These are phyloP conservation scores for Phocoena sinus DNA, from an alignment of 2,113 vertebrate species.

Conservation along the genomic window DNA sequence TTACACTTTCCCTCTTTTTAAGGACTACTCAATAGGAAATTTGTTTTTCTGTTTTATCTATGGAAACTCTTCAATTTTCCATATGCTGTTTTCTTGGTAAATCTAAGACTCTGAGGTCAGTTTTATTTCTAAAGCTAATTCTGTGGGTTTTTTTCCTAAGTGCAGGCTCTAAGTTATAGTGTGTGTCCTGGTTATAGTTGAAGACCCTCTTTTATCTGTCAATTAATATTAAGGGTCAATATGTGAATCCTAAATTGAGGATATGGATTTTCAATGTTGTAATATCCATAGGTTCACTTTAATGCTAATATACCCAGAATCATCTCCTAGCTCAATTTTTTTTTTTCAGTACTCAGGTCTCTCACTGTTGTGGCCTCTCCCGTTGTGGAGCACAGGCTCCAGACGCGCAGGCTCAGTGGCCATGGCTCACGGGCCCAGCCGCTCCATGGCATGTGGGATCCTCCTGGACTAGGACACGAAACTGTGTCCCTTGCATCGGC, in stretches of 20 bases:
- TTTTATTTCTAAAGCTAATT: neutral
- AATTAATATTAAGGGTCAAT: neutral
- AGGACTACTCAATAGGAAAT: neutral
- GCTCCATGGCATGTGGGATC: too few species aligned
- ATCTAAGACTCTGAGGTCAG: neutral
- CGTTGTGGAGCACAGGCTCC: too few species aligned
- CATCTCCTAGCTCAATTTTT: too few species aligned
- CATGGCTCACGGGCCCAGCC: too few species aligned
- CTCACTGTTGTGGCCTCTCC: too few species aligned
- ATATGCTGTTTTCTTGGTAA: neutral
- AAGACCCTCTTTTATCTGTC: neutral
- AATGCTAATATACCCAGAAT: neutral
- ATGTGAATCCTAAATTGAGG: neutral
- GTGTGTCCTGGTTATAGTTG: neutral
- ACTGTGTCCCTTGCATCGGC: too few species aligned
- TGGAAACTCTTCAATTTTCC: neutral
- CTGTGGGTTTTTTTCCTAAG: neutral
- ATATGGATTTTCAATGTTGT: neutral
- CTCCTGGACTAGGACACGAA: accelerated
- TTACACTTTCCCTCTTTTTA: neutral
- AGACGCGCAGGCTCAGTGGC: accelerated
- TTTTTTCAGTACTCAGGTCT: too few species aligned
- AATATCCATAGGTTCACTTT: neutral
- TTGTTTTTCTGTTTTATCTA: neutral
- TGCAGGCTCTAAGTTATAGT: neutral